A percentile compares a stretch with the other conserved stretches of the same genome.
These are phyloP conservation scores for Sardinella longiceps DNA, from an alignment of 2,797 vertebrate genomes.

Conservation along the genomic window DNA sequence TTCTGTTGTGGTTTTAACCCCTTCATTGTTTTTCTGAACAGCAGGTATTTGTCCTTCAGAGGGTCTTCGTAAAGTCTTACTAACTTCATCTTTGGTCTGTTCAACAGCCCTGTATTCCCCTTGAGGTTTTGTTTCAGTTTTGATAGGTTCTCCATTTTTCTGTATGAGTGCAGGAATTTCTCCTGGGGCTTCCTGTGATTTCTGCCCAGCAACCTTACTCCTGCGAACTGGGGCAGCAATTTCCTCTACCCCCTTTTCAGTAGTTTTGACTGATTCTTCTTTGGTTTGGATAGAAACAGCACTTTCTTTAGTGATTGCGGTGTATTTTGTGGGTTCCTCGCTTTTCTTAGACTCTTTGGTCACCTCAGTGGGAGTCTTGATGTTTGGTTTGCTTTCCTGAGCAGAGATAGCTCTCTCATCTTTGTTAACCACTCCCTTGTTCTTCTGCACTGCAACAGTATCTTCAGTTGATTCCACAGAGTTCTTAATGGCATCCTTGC, in stretches of 20 bases:
- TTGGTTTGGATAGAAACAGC: neutral
- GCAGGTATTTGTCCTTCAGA: slow-evolving; percentile 17
- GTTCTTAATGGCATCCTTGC: neutral
- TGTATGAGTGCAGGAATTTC: neutral
- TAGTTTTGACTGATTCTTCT: neutral
- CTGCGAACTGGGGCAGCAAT: neutral
- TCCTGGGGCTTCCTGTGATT: neutral
- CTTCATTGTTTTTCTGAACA: slow-evolving; percentile 38
- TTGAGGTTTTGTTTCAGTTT: neutral
- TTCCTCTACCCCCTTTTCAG: neutral
- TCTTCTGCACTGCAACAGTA: neutral
- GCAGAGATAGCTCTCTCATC: neutral
- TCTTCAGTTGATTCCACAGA: neutral
- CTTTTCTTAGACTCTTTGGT: neutral
- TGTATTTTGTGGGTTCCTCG: neutral
- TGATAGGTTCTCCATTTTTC: neutral
- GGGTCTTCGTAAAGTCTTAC: slow-evolving; percentile 16
- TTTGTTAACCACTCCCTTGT: neutral
- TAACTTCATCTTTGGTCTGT: neutral
- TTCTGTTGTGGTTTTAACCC: slow-evolving; percentile 19
- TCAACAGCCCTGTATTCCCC: neutral
- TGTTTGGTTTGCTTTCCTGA: neutral
- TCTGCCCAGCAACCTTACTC: neutral
- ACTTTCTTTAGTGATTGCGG: neutral
- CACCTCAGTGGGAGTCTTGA: neutral